These are phyloP conservation scores for Xiphophorus maculatus DNA, from an alignment of 2,113 vertebrate species.

Conservation along the genomic window DNA sequence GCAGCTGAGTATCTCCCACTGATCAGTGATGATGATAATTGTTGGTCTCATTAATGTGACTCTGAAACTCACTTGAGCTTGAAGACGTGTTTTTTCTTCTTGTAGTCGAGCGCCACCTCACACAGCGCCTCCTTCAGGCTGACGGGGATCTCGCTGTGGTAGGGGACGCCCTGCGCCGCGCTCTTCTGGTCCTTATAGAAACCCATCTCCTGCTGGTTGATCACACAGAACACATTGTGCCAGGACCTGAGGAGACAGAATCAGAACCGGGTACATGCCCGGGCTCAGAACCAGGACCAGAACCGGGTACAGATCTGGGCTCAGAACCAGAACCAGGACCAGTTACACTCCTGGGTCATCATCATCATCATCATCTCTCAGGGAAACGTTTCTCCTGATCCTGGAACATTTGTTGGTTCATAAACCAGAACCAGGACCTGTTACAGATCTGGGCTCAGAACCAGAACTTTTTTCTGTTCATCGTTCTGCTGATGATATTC, in stretches of 20 bases:
- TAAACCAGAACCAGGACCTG: neutral
- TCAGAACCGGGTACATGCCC: neutral
- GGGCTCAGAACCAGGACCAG: neutral
- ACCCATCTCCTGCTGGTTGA: conserved; percentile 97
- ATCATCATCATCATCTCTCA: too few species aligned
- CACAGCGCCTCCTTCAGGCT: conserved; percentile 92
- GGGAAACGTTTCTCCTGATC: too few species aligned
- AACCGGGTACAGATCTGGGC: too few species aligned
- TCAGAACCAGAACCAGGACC: neutral
- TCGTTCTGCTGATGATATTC: neutral
- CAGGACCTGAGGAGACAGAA: conserved; percentile 85
- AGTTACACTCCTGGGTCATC: too few species aligned
- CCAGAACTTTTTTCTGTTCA: too few species aligned
- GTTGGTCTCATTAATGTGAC: too few species aligned
- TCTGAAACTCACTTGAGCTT: conserved; percentile 89
- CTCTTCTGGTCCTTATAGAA: conserved; percentile 98
- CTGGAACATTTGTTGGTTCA: too few species aligned
- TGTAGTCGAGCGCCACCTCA: conserved; percentile 94
- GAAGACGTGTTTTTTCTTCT: conserved; percentile 99
- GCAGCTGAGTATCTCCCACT: too few species aligned
- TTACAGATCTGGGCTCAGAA: too few species aligned
- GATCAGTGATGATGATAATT: too few species aligned
- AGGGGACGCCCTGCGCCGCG: conserved; percentile 91
- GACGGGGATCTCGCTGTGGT: conserved; percentile 95
- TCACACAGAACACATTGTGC: conserved; percentile 98